Conservation (phyloP, 2,113 vertebrate species). For the Okapia johnstoni region DNA sequence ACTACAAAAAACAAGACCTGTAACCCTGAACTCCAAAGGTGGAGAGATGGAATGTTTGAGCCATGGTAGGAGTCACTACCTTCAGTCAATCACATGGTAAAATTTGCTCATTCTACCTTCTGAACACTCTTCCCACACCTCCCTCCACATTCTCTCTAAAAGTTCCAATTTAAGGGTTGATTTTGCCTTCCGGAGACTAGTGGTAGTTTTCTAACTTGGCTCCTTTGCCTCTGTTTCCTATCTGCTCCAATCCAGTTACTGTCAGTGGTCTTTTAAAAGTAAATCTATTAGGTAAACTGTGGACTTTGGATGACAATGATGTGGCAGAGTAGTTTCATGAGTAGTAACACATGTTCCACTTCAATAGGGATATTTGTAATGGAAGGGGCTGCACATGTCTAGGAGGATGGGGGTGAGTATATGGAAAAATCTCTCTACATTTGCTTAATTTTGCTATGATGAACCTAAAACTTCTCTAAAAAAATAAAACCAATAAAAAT, state of each 20-base stretch:
- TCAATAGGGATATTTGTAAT: neutral
- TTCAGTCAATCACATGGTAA: neutral
- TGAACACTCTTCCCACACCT: neutral
- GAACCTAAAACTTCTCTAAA: neutral
- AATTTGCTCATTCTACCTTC: neutral
- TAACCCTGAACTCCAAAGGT: neutral
- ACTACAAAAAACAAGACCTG: neutral
- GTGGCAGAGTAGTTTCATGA: neutral
- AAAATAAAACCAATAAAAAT: neutral
- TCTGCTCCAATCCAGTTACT: neutral
- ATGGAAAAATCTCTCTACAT: neutral
- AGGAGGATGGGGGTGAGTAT: neutral
- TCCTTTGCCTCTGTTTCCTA: neutral
- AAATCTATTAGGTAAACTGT: neutral
- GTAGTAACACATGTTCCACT: neutral
- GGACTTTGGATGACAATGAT: neutral
- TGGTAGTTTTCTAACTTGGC: neutral
- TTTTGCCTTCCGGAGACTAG: neutral
- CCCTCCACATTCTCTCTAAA: neutral
- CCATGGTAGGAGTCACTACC: neutral
- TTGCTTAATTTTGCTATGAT: neutral
- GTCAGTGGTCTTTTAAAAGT: neutral
- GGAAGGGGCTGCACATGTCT: neutral
- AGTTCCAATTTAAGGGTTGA: neutral
- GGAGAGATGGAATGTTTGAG: neutral